Evolutionary conservation across 2,888 invertebrate genomes (phyloP), one percentile per base, ranked within the genome.

Genomic region (Netelia melanura): DNA sequence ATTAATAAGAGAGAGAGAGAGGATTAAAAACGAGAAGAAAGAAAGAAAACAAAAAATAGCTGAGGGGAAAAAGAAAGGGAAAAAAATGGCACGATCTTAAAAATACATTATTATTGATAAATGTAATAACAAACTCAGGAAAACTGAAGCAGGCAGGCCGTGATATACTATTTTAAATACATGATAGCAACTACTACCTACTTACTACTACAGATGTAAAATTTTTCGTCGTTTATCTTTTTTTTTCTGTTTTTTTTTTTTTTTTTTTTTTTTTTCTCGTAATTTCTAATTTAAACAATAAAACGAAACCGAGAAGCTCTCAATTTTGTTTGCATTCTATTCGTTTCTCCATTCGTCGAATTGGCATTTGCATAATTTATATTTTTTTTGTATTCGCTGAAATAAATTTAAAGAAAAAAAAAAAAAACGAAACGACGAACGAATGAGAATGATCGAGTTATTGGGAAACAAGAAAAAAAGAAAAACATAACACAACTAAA

Each of bases 131-230:
- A 92, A 92, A 93, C 93, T 93, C 93, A 93, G 93, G 93, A 92
- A 93, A 92, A 92, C 92, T 93, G 89, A 93, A 93, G 93, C 93
- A 93, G 92, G 91, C 93, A 93, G 93, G 93, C 93, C 93, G 93
- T 93, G 93, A 93, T 93, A 93, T 91, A 92, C 84, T 87, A 86
- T 84, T 84, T 81, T 74, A 77, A 81, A 84, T 84, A 84, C 70
- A 70, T 75, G 43, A 84, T 84, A 84, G 84, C 84, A 84, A 81
- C 81, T 84, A 79, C 71, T 92, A 91, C 89, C 90, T 91, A 91
- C 89, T 87, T 91, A 90, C 89, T 91, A 89, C 90, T 91, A 90
- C 88, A 83, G 68, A 86, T 81, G 86, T 87, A 85, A 83, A 81
- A 80, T 54, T 83, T 75, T 78, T 86, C 74, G 81, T 86, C 65